phyloP scores from a whole-genome alignment of 2,888 invertebrate genomes.

The Drosophila mimica region DNA sequence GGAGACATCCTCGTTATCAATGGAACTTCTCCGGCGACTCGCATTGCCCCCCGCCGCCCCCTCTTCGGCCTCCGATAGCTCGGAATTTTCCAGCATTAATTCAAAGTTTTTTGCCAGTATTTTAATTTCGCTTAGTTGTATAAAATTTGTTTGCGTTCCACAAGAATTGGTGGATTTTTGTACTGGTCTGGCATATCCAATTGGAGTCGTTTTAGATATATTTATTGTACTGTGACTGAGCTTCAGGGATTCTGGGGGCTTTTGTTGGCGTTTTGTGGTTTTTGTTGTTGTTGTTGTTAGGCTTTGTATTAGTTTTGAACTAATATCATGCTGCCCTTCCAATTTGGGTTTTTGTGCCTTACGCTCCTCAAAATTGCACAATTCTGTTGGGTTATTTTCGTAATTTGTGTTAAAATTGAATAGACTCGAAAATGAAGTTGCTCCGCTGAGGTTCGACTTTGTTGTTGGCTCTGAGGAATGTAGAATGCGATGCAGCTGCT shows the following conservation, averaged over 20 bases:
- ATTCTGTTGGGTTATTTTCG: constrained; percentile 11
- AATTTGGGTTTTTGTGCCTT: not conserved
- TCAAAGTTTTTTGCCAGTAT: constrained; percentile 80
- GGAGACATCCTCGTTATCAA: constrained; percentile 93
- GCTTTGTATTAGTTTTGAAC: not conserved
- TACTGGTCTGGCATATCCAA: not conserved
- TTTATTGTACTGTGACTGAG: constrained; percentile 5
- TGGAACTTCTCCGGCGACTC: constrained; percentile 89
- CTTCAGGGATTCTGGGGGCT: constrained; percentile 60
- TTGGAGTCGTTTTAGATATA: not conserved
- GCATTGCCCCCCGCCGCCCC: constrained; percentile 48
- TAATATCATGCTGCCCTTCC: not conserved
- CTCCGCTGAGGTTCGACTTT: constrained; percentile 54
- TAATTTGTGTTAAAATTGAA: constrained; percentile 45
- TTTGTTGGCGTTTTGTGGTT: constrained; percentile 44
- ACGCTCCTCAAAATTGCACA: not conserved
- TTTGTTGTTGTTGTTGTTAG: not conserved
- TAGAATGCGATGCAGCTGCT: constrained; percentile 82
- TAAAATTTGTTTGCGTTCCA: constrained; percentile 82
- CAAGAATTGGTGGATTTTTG: constrained; percentile 56
- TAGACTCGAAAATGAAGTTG: constrained; percentile 71
- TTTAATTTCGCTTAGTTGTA: constrained; percentile 80
- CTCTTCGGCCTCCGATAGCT: constrained; percentile 74
- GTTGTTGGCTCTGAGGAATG: constrained; percentile 69
- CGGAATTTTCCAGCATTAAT: constrained; percentile 51